Evolutionary conservation across 1,140 invertebrate species (phyloP), one percentile per base, ranked within the genome.

Genomic region (Zaprionus vittiger): DNA sequence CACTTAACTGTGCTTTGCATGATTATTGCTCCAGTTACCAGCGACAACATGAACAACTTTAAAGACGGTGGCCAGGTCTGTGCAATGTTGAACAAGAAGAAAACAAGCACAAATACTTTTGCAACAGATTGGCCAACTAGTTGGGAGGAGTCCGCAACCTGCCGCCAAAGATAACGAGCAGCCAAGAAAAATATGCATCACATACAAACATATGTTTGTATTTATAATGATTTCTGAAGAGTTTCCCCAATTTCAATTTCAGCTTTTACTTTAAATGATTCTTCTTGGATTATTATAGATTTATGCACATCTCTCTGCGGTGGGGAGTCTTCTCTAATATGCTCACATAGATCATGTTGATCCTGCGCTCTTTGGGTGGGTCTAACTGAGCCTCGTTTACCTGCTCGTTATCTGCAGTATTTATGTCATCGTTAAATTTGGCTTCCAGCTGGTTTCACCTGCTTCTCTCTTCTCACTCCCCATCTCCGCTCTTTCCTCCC

Each of bases 1-100:
- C 80, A 83, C 83, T 86, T 83, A 86, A 87, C 83, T 89, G 80
- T 80, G 73, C 70, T 83, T 80, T 86, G 83, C 83, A 83, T 86
- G 84, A 86, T 83, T 89, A 86, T 86, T 89, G 83, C 83, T 80
- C 83, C 84, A 86, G 83, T 89, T 86, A 80, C 70, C 77, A 81
- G 67, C 76, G 60, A 72, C 77, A 78, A 54, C 20, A 24, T 41
- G 12, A 56, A 14, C 56, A 34, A 66, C 75, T 83, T 67, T 65
- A 38, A 55, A 80, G 49, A 73, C 79, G 56, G 69, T 52, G 73
- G 66, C 69, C 73, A 54, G 57, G 63, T 74, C 68, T 34, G 31
- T 59, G 41, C 54, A 52, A 73, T 83, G 77, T 81, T 80, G 31
- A 78, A 78, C 81, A 84, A 80, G 61, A 63, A 34, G 31, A 34